Conservation (phyloP, 2,797 vertebrate genomes). For the Sandelia bainsii region DNA sequence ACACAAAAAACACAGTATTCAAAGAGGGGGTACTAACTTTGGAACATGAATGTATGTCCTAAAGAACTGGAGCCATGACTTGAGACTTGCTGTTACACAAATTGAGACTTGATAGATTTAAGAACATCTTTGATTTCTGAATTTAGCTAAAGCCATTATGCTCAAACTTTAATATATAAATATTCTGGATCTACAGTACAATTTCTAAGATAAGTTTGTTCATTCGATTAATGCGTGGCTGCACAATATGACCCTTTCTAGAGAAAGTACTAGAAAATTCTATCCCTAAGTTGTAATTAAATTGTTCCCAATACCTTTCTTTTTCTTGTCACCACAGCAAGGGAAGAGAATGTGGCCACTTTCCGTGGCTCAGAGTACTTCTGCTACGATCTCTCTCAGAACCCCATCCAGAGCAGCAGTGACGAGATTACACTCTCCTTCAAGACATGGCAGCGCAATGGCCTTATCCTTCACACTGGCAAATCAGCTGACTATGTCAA, state of each 20-base stretch:
- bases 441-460: constrained; percentile 97
- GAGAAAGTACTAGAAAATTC: not conserved
- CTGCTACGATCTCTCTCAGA: constrained; percentile 98
- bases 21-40: too few relatives aligned
- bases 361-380: constrained; percentile 98
- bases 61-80: too few relatives aligned
- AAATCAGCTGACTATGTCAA: constrained; percentile 99
- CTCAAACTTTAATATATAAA: too few relatives aligned
- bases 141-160: not conserved
- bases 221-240: not conserved
- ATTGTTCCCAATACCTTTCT: too few relatives aligned
- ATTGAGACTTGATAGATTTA: too few relatives aligned
- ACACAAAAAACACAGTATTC: too few relatives aligned
- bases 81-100: too few relatives aligned
- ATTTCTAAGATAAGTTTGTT: not conserved
- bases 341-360: constrained; percentile 97
- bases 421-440: constrained; percentile 98
- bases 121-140: not conserved
- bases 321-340: constrained; percentile 78
- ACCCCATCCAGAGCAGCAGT: constrained; percentile 99
- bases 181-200: not conserved
- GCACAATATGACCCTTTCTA: not conserved
- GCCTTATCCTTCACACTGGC: constrained; percentile 97
- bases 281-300: too few relatives aligned
- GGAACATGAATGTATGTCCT: too few relatives aligned